Conservation (phyloP, 2,888 invertebrate genomes). For the Pristionchus mayeri region DNA sequence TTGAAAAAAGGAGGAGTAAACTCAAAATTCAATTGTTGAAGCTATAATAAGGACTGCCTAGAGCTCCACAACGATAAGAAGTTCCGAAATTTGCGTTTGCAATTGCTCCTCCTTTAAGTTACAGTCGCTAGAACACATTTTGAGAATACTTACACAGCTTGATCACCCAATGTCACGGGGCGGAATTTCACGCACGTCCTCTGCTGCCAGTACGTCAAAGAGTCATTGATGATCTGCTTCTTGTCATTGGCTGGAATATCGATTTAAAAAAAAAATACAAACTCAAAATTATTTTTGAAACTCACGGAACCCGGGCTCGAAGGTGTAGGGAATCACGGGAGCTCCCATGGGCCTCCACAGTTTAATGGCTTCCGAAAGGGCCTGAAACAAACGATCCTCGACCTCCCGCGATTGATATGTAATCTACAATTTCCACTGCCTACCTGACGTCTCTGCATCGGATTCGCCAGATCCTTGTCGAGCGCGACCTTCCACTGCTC, state of each 20-base stretch:
- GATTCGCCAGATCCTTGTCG: constrained; percentile 7
- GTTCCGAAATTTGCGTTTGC: too few species aligned
- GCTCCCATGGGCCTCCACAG: constrained; percentile 32
- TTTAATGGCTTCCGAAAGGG: background rate
- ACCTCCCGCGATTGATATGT: too few species aligned
- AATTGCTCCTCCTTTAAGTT: too few species aligned
- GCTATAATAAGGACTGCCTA: too few species aligned
- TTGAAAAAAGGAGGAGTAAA: too few species aligned
- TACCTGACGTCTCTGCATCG: constrained; percentile 23
- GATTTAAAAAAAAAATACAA: background rate
- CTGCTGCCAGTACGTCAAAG: constrained; percentile 9
- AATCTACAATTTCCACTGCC: too few species aligned
- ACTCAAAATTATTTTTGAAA: background rate
- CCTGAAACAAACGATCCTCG: background rate
- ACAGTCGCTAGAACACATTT: too few species aligned
- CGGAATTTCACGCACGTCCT: constrained; percentile 37
- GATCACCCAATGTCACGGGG: background rate
- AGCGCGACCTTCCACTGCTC: constrained; percentile 37
- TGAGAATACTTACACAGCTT: background rate
- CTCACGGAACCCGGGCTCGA: constrained; percentile 24
- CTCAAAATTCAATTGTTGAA: too few species aligned
- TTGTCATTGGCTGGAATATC: constrained; percentile 12
- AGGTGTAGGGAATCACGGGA: too few species aligned
- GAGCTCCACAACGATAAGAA: too few species aligned
- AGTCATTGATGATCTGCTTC: background rate